Evolutionary conservation across 1,140 invertebrate species (phyloP), one percentile per base, ranked within the genome.

Genomic region (Andricus grossulariae): DNA sequence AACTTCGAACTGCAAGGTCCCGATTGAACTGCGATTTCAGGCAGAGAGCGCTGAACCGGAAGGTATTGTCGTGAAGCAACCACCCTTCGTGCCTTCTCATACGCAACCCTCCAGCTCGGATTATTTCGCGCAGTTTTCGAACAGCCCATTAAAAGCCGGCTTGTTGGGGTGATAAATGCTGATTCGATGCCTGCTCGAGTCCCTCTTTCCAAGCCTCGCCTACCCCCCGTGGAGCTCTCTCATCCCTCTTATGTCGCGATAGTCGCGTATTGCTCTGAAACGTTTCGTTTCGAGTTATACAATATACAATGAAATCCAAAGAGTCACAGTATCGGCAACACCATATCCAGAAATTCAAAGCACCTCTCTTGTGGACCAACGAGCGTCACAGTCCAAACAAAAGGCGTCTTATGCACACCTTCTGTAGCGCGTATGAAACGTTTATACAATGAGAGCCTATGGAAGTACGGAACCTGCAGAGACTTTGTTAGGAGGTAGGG

Each of bases 121-220:
- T 89, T 90, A 90, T 90, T 89, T 88, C 87, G 86, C 88, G 82
- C 85, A 86, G 88, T 89, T 90, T 89, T 89, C 87, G 83, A 88
- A 88, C 87, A 87, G 86, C 85, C 88, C 82, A 88, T 89, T 90
- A 89, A 89, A 88, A 88, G 85, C 83, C 81, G 82, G 84, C 86
- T 89, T 86, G 86, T 85, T 85, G 87, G 86, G 84, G 84, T 85
- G 87, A 89, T 90, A 88, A 90, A 89, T 88, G 86, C 87, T 89
- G 88, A 90, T 89, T 89, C 86, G 87, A 82, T 57, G 78, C 77
- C 74, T 76, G 57, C 73, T 49, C 78, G 16, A 73, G 75, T 52
- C 73, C 70, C 74, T 77, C 39, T 82, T 78, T 82, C 79, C 60
- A 66, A 78, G 75, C 75, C 78, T 82, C 76, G 76, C 71, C 72